Evolutionary conservation across 1,140 invertebrate genomes (phyloP).

Genomic region (Charaxes varanes): DNA sequence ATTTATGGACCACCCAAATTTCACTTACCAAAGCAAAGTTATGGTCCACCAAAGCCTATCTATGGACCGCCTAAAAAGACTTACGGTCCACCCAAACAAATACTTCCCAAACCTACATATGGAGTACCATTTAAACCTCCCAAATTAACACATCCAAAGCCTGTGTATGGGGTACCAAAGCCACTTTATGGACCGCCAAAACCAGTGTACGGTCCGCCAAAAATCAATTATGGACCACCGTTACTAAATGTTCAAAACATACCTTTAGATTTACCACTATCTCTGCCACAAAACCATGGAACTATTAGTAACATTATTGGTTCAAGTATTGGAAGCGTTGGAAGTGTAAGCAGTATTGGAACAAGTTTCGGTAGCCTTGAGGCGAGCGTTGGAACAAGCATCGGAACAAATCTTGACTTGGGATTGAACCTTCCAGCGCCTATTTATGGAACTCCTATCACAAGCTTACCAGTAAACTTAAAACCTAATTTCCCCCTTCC

Average conservation of each 20-base stretch:
- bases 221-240: constrained; percentile 64
- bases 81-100: constrained; percentile 56
- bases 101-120: constrained; percentile 45
- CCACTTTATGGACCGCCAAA: constrained; percentile 64
- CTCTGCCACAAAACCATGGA: constrained; percentile 38
- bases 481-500: constrained; percentile 69
- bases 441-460: constrained; percentile 64
- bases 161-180: constrained; percentile 65
- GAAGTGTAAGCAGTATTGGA: constrained; percentile 22
- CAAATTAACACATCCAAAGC: constrained; percentile 43
- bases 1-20: constrained; percentile 51
- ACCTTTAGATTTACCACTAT: constrained; percentile 44
- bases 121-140: constrained; percentile 65
- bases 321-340: constrained; percentile 14
- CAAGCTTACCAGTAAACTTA: constrained; percentile 63
- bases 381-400: constrained; percentile 45
- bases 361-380: constrained; percentile 27
- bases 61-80: constrained; percentile 65
- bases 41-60: constrained; percentile 62
- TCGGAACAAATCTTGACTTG: constrained; percentile 53
- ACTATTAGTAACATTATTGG: constrained; percentile 23
- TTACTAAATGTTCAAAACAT: constrained; percentile 29
- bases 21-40: constrained; percentile 45
- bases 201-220: constrained; percentile 48
- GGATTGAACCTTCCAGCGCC: constrained; percentile 61